Percentiles rank a stretch among this genome's conserved stretches.
Evolutionary conservation across 2,113 vertebrate genomes (phyloP).

Genomic region (Prunella himalayana): DNA sequence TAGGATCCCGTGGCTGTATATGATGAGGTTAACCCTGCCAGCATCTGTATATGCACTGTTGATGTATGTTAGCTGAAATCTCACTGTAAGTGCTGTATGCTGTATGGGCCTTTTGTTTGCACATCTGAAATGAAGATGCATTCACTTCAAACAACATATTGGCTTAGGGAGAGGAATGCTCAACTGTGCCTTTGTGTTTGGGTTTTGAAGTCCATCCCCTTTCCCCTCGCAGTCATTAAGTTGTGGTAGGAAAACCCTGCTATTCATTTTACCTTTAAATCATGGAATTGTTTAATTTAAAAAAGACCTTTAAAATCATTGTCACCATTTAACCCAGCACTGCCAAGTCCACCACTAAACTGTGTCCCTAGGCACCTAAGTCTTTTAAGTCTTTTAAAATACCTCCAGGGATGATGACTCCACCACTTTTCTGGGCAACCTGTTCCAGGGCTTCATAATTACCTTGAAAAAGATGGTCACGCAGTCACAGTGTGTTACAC

Average conservation of each 20-base stretch:
- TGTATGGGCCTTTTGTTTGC: background rate
- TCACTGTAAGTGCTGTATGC: background rate
- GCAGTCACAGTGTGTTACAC: rapidly evolving
- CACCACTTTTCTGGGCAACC: background rate
- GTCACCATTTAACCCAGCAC: background rate
- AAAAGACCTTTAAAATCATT: background rate
- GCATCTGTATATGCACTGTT: background rate
- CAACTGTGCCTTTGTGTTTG: background rate
- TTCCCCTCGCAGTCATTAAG: background rate
- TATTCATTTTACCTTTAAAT: background rate
- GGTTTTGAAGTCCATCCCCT: background rate
- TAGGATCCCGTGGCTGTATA: background rate
- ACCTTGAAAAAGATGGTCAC: background rate
- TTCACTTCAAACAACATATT: background rate
- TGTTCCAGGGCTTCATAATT: background rate
- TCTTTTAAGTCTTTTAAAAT: background rate
- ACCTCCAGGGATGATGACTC: background rate
- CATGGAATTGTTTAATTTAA: background rate
- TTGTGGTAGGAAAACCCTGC: background rate
- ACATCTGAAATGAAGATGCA: background rate
- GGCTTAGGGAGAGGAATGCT: background rate
- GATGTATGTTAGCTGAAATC: background rate
- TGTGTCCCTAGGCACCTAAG: background rate
- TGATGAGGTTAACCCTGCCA: background rate
- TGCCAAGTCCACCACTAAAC: background rate